Percentiles rank a stretch among this genome's conserved stretches.
phyloP scores from a whole-genome alignment of 2,888 invertebrate species.

The Tachystola acroxantha region DNA sequence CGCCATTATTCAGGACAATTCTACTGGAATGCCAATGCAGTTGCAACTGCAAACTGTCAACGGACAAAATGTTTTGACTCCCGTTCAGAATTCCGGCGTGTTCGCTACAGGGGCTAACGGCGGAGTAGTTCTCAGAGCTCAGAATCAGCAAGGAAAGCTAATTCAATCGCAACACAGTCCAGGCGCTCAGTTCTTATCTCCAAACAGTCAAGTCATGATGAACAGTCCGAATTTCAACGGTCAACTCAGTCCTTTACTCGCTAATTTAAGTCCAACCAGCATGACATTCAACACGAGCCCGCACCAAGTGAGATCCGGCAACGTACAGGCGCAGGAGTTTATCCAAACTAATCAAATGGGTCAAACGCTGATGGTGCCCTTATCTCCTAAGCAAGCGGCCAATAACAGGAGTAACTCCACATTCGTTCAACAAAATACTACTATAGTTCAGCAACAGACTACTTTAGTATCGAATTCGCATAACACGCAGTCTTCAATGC shows the following conservation, averaged over 20 bases:
- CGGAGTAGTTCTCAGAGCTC: constrained; percentile 88
- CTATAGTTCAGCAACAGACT: constrained; percentile 89
- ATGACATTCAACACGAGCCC: constrained; percentile 80
- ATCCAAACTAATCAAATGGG: constrained; percentile 84
- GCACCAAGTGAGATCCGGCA: constrained; percentile 64
- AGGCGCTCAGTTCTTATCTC: constrained; percentile 85
- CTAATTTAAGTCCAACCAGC: constrained; percentile 84
- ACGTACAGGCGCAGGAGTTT: constrained; percentile 83
- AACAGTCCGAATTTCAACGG: constrained; percentile 85
- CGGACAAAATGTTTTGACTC: constrained; percentile 86
- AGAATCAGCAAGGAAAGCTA: constrained; percentile 84
- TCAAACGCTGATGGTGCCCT: constrained; percentile 84
- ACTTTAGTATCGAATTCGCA: constrained; percentile 86
- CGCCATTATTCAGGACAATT: constrained; percentile 85
- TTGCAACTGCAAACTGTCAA: constrained; percentile 89
- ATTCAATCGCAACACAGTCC: constrained; percentile 83
- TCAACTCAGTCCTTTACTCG: constrained; percentile 87
- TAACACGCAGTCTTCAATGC: constrained; percentile 44
- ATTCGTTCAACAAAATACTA: constrained; percentile 90
- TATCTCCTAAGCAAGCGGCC: constrained; percentile 79
- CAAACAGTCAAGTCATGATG: constrained; percentile 86
- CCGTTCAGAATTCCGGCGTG: constrained; percentile 81
- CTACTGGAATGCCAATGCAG: constrained; percentile 83
- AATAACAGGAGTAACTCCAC: constrained; percentile 82
- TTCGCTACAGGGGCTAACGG: constrained; percentile 83